Conservation (phyloP, 2,888 invertebrate species). For the Oxyscelio sp. region DNA sequence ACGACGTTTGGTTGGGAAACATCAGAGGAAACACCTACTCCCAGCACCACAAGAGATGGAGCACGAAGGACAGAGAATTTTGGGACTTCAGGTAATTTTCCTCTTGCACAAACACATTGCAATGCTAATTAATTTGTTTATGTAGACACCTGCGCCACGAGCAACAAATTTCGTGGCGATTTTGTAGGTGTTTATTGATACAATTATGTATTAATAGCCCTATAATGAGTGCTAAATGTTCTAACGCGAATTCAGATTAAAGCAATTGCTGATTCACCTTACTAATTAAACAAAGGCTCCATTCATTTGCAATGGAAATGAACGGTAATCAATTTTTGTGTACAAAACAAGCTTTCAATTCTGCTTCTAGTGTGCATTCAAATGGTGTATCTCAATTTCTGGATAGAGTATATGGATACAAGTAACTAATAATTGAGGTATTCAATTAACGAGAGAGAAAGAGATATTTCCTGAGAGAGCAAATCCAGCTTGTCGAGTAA, state of each 20-base stretch:
- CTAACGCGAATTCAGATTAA: slow-evolving; percentile 14
- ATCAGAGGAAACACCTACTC: slow-evolving; percentile 87
- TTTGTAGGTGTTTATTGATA: neutral
- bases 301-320: neutral
- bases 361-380: too few relatives aligned
- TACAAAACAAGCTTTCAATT: too few relatives aligned
- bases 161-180: neutral
- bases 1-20: slow-evolving; percentile 87
- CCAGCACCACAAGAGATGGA: slow-evolving; percentile 83
- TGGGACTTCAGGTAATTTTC: slow-evolving; percentile 86
- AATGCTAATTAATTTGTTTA: neutral
- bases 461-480: too few relatives aligned
- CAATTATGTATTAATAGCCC: neutral
- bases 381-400: too few relatives aligned
- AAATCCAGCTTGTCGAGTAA: too few relatives aligned
- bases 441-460: too few relatives aligned
- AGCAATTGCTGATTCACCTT: slow-evolving; percentile 15
- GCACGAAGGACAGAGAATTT: slow-evolving; percentile 85
- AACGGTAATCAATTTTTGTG: too few relatives aligned
- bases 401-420: too few relatives aligned
- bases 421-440: too few relatives aligned
- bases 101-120: neutral
- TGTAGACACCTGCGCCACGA: neutral
- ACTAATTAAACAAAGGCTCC: slow-evolving; percentile 8
- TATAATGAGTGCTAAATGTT: slow-evolving; percentile 13